These are phyloP conservation scores for Tetramorium simillimum DNA, from an alignment of 1,140 invertebrate species.

Conservation along the genomic window DNA sequence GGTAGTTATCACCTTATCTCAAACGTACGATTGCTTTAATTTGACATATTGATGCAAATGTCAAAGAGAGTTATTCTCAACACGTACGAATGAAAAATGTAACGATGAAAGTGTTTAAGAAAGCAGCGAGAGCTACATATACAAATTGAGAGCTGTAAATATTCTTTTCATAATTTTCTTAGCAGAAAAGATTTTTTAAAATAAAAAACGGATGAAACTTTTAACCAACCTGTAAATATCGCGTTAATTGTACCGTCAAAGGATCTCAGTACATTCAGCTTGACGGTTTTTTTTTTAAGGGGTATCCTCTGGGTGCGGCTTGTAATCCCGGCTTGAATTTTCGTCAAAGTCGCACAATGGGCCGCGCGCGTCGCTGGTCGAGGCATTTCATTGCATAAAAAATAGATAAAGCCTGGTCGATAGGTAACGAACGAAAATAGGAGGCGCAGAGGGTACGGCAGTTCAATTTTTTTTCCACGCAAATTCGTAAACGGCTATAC, in stretches of 20 bases:
- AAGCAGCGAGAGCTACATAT: neutral
- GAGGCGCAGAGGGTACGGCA: conserved; percentile 68
- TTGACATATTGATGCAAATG: neutral
- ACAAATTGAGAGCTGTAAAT: neutral
- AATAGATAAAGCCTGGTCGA: conserved; percentile 80
- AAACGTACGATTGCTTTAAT: neutral
- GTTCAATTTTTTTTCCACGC: conserved; percentile 78
- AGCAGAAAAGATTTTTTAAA: neutral
- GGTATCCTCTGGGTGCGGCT: conserved; percentile 54
- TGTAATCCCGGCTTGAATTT: conserved; percentile 72
- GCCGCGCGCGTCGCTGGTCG: conserved; percentile 60
- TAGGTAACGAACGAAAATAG: conserved; percentile 81
- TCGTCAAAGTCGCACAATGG: conserved; percentile 73
- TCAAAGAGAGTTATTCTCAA: neutral
- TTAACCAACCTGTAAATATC: conserved; percentile 26
- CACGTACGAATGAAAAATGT: no score
- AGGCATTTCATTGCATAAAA: conserved; percentile 77
- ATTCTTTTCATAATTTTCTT: neutral
- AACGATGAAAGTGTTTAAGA: neutral
- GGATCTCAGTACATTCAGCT: conserved; percentile 32
- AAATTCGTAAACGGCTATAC: conserved; percentile 81
- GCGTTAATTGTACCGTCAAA: conserved; percentile 42
- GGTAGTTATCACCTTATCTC: conserved; percentile 25
- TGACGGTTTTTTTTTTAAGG: conserved; percentile 33
- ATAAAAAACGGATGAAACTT: neutral